A percentile compares a stretch with the other conserved stretches of the same genome.
Evolutionary conservation across 1,140 invertebrate genomes (phyloP).

Genomic region (Heterodera carotae): DNA sequence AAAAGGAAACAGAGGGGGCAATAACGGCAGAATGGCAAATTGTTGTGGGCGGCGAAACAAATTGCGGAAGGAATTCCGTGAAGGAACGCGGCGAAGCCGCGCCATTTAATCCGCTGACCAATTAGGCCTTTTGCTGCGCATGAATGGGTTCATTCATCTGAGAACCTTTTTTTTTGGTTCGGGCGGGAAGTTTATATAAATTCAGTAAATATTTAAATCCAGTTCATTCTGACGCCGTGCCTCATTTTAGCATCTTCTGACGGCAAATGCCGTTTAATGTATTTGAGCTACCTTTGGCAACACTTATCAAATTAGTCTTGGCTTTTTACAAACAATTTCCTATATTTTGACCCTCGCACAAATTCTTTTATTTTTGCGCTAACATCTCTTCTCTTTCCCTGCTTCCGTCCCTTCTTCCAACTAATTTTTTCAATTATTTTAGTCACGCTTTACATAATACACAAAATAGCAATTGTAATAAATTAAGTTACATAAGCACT

Average conservation of each 20-base stretch:
- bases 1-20: neutral
- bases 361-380: too few relatives aligned
- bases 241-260: too few relatives aligned
- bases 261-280: too few relatives aligned
- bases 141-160: neutral
- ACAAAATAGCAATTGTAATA: neutral
- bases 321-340: too few relatives aligned
- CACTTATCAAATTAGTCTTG: too few relatives aligned
- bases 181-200: neutral
- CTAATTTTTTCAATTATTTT: neutral
- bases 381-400: too few relatives aligned
- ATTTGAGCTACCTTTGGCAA: too few relatives aligned
- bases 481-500: neutral
- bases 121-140: neutral
- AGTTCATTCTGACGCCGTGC: too few relatives aligned
- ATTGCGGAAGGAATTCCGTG: constrained; percentile 5
- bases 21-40: neutral
- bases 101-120: neutral
- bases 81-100: neutral
- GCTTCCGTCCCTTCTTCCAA: neutral
- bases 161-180: neutral
- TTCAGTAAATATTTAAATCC: too few relatives aligned
- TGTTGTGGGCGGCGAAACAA: neutral
- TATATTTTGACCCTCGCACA: too few relatives aligned
- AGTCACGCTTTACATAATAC: neutral